Evolutionary conservation across 2,113 vertebrate species (phyloP), one percentile per base, ranked within the genome.

Genomic region (Chloropsis cyanopogon): DNA sequence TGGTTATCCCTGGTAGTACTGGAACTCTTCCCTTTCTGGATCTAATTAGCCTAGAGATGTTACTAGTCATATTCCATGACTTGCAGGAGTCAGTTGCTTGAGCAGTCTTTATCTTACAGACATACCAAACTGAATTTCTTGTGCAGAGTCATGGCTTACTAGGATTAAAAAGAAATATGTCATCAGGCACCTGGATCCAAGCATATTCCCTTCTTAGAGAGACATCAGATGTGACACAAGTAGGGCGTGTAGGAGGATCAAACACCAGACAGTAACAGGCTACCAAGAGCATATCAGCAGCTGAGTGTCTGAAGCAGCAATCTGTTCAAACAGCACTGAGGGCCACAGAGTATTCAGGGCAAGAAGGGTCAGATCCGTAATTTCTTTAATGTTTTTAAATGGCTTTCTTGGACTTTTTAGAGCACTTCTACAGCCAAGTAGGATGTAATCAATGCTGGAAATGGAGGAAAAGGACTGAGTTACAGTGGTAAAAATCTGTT

Each of bases 361-460:
- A 82, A 82, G 57, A 93, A 79, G 59, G 57, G 65, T 92, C 86
- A 72, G 26, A 79, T 57, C 65, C 0, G 0, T 39, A 24, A 35
- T 57, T 59, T 57, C 83, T 94, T 88, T 90, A 44, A 73, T 63
- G 75, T 66, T 93, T 94, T 83, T 49, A 87, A 88, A 78, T 46
- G 56, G 11, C 6, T 92, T 78, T 78, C 81, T 84, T 56, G 18
- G 44, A 64, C 52, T 71, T 92, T 41, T 92, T 82, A 82, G 53
- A 91, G n/a, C 28, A 83, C 31, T 89, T 91, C 56, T 50, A 21
- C 71, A 61, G 53, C 46, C 28, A 42, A 37, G n/a, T 25, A 37
- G 69, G 72, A 42, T 26, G n/a, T n/a, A 82, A 88, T 64, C 88
- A 68, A 8, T 50, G 28, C 53, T 89, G 65, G 64, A 75, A 94